Evolutionary conservation across 1,140 invertebrate species (phyloP).

Genomic region (Pseudomyrmex flavicornis): DNA sequence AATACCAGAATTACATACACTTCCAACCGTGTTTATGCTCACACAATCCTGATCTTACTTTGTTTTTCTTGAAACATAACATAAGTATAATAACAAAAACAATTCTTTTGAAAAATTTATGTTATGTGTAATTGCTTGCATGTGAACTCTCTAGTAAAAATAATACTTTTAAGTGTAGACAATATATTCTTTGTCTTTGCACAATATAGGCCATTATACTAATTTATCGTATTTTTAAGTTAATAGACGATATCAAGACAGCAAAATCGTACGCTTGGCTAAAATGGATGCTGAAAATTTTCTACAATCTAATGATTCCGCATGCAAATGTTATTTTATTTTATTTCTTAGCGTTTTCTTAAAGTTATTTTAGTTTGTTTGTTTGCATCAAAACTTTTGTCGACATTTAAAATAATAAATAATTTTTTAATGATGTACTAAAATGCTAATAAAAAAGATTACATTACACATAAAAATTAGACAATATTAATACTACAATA

Average conservation of each 20-base stretch:
- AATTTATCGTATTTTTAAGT: constrained; percentile 26
- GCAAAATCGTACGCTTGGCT: constrained; percentile 5
- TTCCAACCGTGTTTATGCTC: neutral
- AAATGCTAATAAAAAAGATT: neutral
- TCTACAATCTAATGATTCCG: constrained; percentile 13
- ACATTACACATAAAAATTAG: neutral
- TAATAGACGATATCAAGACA: constrained; percentile 15
- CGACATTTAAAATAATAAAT: neutral
- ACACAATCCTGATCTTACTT: neutral
- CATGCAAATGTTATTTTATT: neutral
- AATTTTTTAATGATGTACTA: neutral
- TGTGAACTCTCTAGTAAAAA: neutral
- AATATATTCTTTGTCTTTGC: constrained; percentile 28
- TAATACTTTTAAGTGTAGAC: constrained; percentile 6
- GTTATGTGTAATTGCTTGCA: constrained; percentile 2
- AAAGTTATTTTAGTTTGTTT: neutral
- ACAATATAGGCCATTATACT: constrained; percentile 26
- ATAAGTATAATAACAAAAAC: too few species aligned
- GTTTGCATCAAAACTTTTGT: neutral
- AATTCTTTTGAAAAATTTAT: neutral
- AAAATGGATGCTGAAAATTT: constrained; percentile 1
- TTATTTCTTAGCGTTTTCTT: neutral
- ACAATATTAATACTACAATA: neutral
- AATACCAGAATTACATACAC: too few species aligned
- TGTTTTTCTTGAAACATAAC: too few species aligned